These are phyloP conservation scores for Tragulus kanchil DNA, from an alignment of 2,113 vertebrate genomes.

Conservation along the genomic window DNA sequence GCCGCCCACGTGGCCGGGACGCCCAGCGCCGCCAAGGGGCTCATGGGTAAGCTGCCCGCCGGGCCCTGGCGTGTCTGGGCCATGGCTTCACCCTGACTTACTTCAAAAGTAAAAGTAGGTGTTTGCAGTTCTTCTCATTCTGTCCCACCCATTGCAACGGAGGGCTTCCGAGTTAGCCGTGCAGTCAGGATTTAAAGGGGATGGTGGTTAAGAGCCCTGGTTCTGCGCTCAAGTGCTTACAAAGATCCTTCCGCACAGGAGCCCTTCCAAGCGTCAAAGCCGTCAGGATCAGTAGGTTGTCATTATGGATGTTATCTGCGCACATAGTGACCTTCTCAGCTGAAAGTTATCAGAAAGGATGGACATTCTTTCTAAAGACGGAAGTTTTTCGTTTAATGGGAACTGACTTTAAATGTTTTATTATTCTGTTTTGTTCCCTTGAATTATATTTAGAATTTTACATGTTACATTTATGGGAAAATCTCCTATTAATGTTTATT, in stretches of 20 bases:
- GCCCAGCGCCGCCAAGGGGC: conserved; percentile 91
- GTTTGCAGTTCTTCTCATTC: neutral
- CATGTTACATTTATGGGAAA: neutral
- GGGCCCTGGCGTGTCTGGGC: neutral
- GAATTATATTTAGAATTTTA: neutral
- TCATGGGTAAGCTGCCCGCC: conserved; percentile 90
- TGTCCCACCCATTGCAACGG: neutral
- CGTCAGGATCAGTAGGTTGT: neutral
- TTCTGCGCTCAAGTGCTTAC: neutral
- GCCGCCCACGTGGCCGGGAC: conserved; percentile 91
- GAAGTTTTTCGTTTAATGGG: neutral
- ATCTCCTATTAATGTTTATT: neutral
- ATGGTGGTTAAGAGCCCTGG: neutral
- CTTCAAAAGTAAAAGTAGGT: neutral
- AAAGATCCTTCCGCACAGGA: neutral
- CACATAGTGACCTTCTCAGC: neutral
- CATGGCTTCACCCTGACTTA: neutral
- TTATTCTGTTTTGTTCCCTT: neutral
- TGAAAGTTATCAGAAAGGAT: neutral
- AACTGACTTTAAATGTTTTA: neutral
- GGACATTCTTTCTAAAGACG: neutral
- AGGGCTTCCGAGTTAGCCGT: neutral
- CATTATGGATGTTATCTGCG: neutral
- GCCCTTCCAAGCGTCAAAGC: neutral
- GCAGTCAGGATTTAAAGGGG: neutral